Evolutionary conservation across 2,888 invertebrate species (phyloP), one percentile per base, ranked within the genome.

Genomic region (Aricia artaxerxes): DNA sequence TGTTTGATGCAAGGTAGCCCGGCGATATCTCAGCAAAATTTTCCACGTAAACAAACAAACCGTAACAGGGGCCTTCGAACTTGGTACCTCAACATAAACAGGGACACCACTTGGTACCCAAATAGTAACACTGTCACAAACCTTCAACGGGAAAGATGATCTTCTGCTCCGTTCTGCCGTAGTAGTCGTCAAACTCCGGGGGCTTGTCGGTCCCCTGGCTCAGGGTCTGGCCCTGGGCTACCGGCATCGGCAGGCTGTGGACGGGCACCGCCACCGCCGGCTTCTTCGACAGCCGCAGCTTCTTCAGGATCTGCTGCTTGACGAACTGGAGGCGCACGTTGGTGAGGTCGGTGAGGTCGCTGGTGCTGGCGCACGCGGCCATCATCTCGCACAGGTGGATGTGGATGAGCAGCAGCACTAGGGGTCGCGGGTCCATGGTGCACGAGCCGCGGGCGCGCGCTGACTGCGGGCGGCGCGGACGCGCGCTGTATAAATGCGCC

Each of bases 251-350:
- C 84, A 98, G 90, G 79, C 96, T 95, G 81, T 95, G 94, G 77
- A 95, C 90, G 1, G 96, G 95, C 83, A 96, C 91, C 35, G 95
- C 96, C 78, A 96, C 95, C 13, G 95, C 95, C 6, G 97, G 97
- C 85, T 97, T 96, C 89, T 97, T 97, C 80, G 96, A 97, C 79
- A 98, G 89, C 82, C 97, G 91, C 79, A 98, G 87, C 90, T 97
- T 98, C 91, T 97, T 97, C 84, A 98, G 88, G 53, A 98, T 98
- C 92, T 97, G 97, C 88, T 97, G 96, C 89, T 98, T 98, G 77
- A 97, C 97, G 84, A 97, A 97, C 89, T 97, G 97, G 81, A 98
- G 96, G 82, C 98, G 93, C 61, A 97, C 94, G 60, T 96, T 96
- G 0, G 96, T 97, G 78, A 97, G 89, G 84, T 96, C 95, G 73